Conservation (phyloP, 2,113 vertebrate species). For the Syrrhaptes paradoxus region DNA sequence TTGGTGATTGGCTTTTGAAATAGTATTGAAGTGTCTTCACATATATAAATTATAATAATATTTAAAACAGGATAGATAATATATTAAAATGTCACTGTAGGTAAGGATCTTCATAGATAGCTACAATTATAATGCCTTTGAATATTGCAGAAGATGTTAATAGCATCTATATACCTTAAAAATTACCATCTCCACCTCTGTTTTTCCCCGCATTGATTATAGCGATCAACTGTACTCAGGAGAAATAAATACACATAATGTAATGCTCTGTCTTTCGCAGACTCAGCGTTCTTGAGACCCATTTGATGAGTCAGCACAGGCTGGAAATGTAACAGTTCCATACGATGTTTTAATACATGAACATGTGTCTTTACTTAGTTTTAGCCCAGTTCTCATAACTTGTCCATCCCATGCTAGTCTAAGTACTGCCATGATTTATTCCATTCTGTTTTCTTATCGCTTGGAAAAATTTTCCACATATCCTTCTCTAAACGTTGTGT, state of each 20-base stretch:
- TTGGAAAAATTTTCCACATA: not conserved
- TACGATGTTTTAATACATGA: not conserved
- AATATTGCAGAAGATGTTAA: not conserved
- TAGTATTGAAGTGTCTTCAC: not conserved
- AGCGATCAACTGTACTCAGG: not conserved
- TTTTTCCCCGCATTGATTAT: not conserved
- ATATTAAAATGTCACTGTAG: not conserved
- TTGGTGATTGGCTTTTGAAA: not conserved
- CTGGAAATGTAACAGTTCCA: not conserved
- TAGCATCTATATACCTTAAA: not conserved
- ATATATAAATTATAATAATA: not conserved
- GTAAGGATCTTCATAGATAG: not conserved
- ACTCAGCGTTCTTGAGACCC: not conserved
- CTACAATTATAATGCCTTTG: not conserved
- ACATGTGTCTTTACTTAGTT: not conserved
- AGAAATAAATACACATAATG: not conserved
- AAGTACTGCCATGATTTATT: not conserved
- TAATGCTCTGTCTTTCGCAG: not conserved
- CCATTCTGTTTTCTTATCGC: not conserved
- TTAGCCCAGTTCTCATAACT: not conserved
- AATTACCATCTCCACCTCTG: not conserved
- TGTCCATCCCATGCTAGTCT: not conserved
- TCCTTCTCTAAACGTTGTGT: not conserved
- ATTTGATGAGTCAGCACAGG: not conserved
- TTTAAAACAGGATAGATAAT: not conserved